These are phyloP conservation scores for Aegithalos caudatus DNA, from an alignment of 2,113 vertebrate genomes.

Conservation along the genomic window DNA sequence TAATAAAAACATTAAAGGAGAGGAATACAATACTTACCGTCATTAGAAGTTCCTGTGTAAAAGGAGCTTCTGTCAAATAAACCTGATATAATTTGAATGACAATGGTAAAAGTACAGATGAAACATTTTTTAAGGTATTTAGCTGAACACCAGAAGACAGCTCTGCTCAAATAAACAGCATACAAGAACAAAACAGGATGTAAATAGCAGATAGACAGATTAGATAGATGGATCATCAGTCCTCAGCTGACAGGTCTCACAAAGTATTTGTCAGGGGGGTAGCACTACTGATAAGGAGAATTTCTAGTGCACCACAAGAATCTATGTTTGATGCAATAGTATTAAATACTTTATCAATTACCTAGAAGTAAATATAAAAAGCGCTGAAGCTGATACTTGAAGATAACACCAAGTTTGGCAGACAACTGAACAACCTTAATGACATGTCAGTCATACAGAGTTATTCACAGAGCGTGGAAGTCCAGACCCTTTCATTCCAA, in stretches of 20 bases:
- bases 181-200: neutral
- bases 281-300: neutral
- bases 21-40: neutral
- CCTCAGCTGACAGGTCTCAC: neutral
- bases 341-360: neutral
- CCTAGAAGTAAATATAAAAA: neutral
- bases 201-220: neutral
- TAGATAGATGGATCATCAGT: accelerated
- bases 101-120: neutral
- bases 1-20: slow-evolving; percentile 41
- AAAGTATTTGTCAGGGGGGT: neutral
- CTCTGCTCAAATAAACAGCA: neutral
- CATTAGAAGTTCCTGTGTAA: neutral
- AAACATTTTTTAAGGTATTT: neutral
- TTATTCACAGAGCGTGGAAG: neutral
- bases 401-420: neutral
- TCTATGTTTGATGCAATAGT: neutral
- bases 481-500: neutral
- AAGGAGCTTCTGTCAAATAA: neutral
- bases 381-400: neutral
- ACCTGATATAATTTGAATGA: neutral
- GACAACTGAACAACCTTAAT: neutral
- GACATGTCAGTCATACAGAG: neutral
- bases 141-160: neutral
- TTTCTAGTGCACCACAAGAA: neutral